Percentiles rank a stretch among this genome's conserved stretches.
phyloP scores from a whole-genome alignment of 2,113 vertebrate genomes.

The Ornithorhynchus anatinus region DNA sequence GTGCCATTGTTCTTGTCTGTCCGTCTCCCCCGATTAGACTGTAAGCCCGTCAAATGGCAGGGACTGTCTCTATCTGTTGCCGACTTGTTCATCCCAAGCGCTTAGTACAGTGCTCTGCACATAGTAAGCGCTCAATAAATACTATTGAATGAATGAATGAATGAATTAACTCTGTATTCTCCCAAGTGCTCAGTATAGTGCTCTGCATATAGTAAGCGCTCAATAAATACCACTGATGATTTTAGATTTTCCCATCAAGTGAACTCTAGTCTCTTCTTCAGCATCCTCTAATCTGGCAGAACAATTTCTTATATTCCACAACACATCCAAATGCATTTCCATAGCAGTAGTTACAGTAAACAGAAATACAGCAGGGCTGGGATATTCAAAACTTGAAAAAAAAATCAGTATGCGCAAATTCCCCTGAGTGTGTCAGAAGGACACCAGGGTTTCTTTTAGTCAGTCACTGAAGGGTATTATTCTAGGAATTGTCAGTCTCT shows the following conservation, averaged over 20 bases:
- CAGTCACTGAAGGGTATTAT: neutral
- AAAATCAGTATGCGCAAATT: neutral
- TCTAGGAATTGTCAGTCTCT: neutral
- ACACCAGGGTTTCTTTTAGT: neutral
- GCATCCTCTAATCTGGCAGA: accelerated
- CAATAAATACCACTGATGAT: no score
- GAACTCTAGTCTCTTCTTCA: neutral
- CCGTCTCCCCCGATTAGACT: no score
- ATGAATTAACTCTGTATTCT: no score
- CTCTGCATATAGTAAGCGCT: no score
- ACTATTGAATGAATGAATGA: no score
- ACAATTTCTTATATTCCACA: neutral
- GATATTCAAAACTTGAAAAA: neutral
- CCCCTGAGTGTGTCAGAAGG: neutral
- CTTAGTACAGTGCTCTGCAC: no score
- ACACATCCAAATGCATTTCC: neutral
- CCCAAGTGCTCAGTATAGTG: no score
- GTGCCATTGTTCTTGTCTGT: no score
- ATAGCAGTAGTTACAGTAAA: neutral
- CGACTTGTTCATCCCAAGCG: no score
- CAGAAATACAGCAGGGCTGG: neutral
- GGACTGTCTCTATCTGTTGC: no score
- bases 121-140: no score
- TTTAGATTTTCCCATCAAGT: neutral
- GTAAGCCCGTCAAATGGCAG: no score